Conservation (phyloP, 2,113 vertebrate species). For the Pterocles burchelli region DNA sequence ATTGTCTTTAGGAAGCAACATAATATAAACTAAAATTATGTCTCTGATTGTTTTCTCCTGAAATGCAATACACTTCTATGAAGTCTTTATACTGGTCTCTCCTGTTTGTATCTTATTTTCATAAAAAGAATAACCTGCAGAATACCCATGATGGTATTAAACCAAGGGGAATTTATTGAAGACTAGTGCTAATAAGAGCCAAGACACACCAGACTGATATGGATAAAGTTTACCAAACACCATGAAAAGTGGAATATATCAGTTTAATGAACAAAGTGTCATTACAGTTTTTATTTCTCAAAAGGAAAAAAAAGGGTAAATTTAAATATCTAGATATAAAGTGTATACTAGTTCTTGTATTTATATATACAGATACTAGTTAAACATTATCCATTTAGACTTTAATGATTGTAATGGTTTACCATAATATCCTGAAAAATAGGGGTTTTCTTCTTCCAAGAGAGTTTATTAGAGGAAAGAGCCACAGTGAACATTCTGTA, state of each 20-base stretch:
- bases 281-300: not conserved
- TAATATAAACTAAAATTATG: not conserved
- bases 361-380: not conserved
- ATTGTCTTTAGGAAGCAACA: not conserved
- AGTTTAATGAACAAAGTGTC: not conserved
- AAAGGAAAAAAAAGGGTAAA: not conserved
- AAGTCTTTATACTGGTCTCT: not conserved
- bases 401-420: not conserved
- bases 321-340: not conserved
- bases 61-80: not conserved
- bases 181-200: not conserved
- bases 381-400: not conserved
- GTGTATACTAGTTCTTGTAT: not conserved
- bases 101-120: not conserved
- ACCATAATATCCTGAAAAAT: not conserved
- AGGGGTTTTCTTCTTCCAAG: not conserved
- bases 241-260: not conserved
- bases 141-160: not conserved
- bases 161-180: not conserved
- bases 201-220: not conserved
- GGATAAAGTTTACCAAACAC: not conserved
- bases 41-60: not conserved
- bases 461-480: not conserved
- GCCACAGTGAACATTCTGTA: not conserved
- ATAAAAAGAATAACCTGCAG: not conserved